Conservation (phyloP, 64 coral and sea anemone genomes). For the Hydrozoanthus tunicans region DNA sequence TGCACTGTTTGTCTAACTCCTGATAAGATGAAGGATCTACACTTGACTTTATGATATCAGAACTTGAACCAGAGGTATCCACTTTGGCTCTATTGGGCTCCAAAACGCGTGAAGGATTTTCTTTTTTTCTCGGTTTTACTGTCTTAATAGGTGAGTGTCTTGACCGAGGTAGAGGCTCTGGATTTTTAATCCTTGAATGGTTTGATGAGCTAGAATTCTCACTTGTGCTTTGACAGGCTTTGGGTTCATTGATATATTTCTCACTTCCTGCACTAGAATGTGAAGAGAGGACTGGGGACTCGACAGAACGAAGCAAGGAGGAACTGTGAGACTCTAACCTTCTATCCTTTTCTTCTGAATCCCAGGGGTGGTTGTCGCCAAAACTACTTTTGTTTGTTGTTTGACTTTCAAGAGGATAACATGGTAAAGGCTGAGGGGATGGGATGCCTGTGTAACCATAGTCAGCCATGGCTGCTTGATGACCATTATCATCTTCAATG, state of each 20-base stretch:
- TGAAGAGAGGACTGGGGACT: neutral
- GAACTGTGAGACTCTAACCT: neutral
- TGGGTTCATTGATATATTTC: neutral
- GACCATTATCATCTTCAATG: slow-evolving; percentile 8
- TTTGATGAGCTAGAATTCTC: slow-evolving; percentile 6
- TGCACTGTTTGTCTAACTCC: neutral
- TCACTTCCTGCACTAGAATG: neutral
- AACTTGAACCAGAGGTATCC: slow-evolving; percentile 15
- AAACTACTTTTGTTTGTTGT: neutral
- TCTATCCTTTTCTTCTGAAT: neutral
- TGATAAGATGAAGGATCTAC: neutral
- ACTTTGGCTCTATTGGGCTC: slow-evolving; percentile 5
- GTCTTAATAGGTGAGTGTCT: neutral
- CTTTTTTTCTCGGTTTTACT: neutral
- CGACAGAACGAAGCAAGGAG: neutral
- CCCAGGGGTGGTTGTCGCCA: slow-evolving; percentile 26
- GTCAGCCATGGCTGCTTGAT: neutral
- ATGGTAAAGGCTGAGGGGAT: neutral
- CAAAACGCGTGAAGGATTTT: neutral
- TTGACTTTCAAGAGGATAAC: neutral
- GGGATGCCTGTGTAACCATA: slow-evolving; percentile 72
- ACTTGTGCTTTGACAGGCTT: neutral
- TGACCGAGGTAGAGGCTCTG: neutral
- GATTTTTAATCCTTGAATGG: neutral
- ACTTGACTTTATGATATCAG: neutral